Evolutionary conservation across 1,140 invertebrate species (phyloP).

Genomic region (Drosophila rufa): DNA sequence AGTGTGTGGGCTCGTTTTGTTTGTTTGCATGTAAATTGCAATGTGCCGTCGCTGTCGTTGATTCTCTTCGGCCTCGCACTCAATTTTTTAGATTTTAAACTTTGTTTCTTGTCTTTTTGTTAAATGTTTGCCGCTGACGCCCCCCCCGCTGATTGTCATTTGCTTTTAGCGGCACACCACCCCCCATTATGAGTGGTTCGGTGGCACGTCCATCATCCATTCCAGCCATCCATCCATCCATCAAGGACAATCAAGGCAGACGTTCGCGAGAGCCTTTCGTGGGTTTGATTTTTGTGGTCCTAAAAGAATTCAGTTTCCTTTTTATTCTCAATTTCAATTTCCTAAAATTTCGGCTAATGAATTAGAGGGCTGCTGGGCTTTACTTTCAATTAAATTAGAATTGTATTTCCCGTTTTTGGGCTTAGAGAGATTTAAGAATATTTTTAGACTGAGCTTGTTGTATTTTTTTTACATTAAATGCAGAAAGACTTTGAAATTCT

Average conservation of each 20-base stretch:
- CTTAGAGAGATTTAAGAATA: no score
- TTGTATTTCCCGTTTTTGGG: background rate
- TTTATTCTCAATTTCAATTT: conserved; percentile 21
- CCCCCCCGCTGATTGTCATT: conserved; percentile 46
- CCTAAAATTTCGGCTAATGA: conserved; percentile 47
- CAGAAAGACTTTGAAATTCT: no score
- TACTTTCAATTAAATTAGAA: conserved; percentile 26
- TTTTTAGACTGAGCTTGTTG: background rate
- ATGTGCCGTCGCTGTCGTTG: conserved; percentile 49
- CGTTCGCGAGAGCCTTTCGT: conserved; percentile 23
- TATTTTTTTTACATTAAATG: no score
- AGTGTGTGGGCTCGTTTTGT: conserved; percentile 63
- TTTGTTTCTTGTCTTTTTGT: conserved; percentile 70
- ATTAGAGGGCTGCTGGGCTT: conserved; percentile 28
- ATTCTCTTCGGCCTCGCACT: background rate
- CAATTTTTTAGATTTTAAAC: conserved; percentile 74
- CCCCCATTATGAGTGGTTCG: conserved; percentile 47
- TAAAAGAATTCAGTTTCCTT: conserved; percentile 9
- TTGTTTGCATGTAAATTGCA: conserved; percentile 83
- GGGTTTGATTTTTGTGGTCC: conserved; percentile 22
- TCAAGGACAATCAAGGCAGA: conserved; percentile 51
- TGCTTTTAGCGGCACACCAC: conserved; percentile 44
- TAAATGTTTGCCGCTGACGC: conserved; percentile 61
- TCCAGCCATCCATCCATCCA: conserved; percentile 46
- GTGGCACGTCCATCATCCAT: conserved; percentile 37